Evolutionary conservation across 1,140 invertebrate species (phyloP).

Genomic region (Hormaphis cornu): DNA sequence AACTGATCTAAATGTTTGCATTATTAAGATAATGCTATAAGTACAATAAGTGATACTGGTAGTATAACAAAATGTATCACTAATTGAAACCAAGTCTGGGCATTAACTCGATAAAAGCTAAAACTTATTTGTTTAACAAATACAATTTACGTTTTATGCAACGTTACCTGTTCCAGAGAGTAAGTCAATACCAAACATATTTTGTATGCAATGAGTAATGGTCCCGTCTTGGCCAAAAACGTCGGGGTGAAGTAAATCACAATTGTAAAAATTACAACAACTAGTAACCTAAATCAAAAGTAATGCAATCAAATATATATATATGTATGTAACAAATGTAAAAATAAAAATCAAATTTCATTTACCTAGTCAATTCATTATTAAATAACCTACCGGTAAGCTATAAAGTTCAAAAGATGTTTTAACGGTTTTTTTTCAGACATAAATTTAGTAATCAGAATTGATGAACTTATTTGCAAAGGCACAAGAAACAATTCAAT

Average conservation of each 20-base stretch:
- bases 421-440: constrained; percentile 77
- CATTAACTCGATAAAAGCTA: too few species aligned
- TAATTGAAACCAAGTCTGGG: too few species aligned
- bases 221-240: constrained; percentile 42
- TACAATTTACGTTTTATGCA: too few species aligned
- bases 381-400: constrained; percentile 54
- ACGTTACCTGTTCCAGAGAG: not conserved
- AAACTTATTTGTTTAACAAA: too few species aligned
- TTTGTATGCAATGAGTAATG: not conserved
- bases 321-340: not conserved
- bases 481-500: constrained; percentile 86
- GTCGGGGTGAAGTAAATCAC: constrained; percentile 77
- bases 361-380: too few species aligned
- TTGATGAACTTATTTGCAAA: constrained; percentile 84
- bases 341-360: too few species aligned
- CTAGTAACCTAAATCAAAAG: constrained; percentile 17
- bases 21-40: too few species aligned
- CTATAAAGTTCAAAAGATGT: constrained; percentile 80
- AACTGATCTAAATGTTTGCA: too few species aligned
- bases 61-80: too few species aligned
- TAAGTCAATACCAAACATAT: not conserved
- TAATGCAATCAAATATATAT: not conserved
- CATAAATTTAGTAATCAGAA: constrained; percentile 80
- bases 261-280: constrained; percentile 58
- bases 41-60: too few species aligned